Evolutionary conservation across 2,888 invertebrate genomes (phyloP), one percentile per base, ranked within the genome.

Genomic region (Sminthurides aquaticus): DNA sequence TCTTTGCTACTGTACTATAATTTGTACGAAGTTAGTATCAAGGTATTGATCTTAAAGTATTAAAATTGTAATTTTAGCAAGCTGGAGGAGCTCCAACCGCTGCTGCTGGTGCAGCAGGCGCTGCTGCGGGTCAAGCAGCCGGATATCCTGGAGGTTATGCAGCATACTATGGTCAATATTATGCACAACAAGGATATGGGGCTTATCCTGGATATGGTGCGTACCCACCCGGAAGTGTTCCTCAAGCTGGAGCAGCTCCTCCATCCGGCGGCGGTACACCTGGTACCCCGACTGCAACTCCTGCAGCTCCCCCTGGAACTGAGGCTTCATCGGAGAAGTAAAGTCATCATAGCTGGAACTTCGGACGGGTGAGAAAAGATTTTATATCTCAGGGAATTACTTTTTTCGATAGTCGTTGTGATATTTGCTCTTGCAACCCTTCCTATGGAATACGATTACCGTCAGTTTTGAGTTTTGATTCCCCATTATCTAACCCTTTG

Each of bases 61-160:
- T 20, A 5, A 52, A 15, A 5, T 52, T 18, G 5, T 52, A 20
- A 5, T 52, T 52, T 18, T 52, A 5, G 5, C 22, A 52, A 20
- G 52, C 52, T 15, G 52, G 52, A 52, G 20, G 15, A 8, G 52
- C 52, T 18, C 52, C 52, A 22, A 20, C 52, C 8, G 52, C 52
- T 5, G 20, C 15, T 52, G 52, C 52, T 15, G 20, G 11, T 22
- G 5, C 15, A 5, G 52, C 52, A 20, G 52, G 11, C 18, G 15
- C 52, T 8, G 56, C 55, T 8, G 55, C 8, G 24, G 43, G 34
- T 24, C 34, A 3, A 11, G 5, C 28, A 24, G 24, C 27, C 5
- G 55, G n/a, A 18, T 62, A 62, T 20, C 43, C 28, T 3, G n/a
- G n/a, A n/a, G 43, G 25, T n/a, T 62, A 61, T 26, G 61, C 20